Percentiles rank a stretch among this genome's conserved stretches.
phyloP scores from a whole-genome alignment of 2,113 vertebrate genomes.

The Gobiocypris rarus region DNA sequence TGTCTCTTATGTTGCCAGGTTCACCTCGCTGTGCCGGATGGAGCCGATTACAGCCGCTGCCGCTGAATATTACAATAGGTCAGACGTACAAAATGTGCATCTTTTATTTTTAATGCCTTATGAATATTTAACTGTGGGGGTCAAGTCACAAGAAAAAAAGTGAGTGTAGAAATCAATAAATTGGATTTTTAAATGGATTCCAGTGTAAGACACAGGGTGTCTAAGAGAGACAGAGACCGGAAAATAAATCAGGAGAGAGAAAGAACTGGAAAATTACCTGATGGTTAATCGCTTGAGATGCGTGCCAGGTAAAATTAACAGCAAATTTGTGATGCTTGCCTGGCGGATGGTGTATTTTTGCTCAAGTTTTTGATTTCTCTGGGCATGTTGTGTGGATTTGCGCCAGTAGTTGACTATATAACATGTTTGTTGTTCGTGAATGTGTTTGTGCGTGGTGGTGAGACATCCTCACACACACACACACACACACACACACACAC shows the following conservation, averaged over 20 bases:
- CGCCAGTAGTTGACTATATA: constrained; percentile 36
- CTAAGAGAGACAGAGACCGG: background rate
- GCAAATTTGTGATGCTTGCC: constrained; percentile 52
- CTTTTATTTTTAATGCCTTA: constrained; percentile 77
- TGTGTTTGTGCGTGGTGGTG: constrained; percentile 50
- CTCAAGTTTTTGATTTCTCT: constrained; percentile 9
- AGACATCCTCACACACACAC: constrained; percentile 51
- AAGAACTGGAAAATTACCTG: constrained; percentile 67
- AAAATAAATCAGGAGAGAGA: constrained; percentile 41
- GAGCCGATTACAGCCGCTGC: constrained; percentile 62
- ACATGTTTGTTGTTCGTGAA: constrained; percentile 38
- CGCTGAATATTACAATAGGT: constrained; percentile 66
- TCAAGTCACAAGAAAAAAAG: constrained; percentile 54
- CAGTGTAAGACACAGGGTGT: constrained; percentile 66
- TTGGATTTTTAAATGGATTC: constrained; percentile 68
- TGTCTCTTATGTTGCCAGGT: constrained; percentile 61
- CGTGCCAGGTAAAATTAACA: constrained; percentile 58
- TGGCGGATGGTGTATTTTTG: constrained; percentile 20
- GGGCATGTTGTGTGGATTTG: constrained; percentile 1
- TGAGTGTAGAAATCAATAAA: constrained; percentile 71
- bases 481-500: constrained; percentile 42
- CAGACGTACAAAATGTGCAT: constrained; percentile 75
- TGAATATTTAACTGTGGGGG: constrained; percentile 76
- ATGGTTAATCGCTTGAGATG: constrained; percentile 68
- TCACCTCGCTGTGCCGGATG: constrained; percentile 65